Evolutionary conservation across 2,797 vertebrate genomes (phyloP), one percentile per base, ranked within the genome.

Genomic region (Microtus agrestis): DNA sequence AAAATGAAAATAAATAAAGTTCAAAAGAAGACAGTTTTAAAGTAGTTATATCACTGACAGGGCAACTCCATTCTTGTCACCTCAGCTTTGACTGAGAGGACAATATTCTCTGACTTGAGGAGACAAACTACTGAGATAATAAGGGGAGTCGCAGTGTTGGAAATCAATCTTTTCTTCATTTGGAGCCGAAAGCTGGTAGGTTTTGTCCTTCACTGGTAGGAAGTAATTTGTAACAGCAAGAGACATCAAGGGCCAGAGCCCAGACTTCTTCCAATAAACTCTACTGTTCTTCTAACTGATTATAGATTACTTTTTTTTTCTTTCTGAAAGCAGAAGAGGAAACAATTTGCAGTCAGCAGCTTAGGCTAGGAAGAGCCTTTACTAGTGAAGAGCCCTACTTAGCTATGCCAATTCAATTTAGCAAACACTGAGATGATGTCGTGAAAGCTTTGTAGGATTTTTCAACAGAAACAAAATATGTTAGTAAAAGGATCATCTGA

Each of bases 361-460:
- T 82, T 63, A 40, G 17, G 91, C 34, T 63, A 87, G n/a, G 54
- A 93, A 84, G 29, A 88, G 14, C 19, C 65, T 89, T 56, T 51
- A 27, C 29, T 67, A 19, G 89, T 73, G 56, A 89, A 81, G 87
- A 78, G 43, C 37, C 56, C 65, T 93, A 97, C 86, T 96, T 93
- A 92, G 73, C 48, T 73, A 74, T 65, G 65, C 23, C 88, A 92
- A 87, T 93, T 88, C 69, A 94, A 51, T 79, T 93, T 85, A 59
- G 69, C 31, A 96, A 92, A 76, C 93, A 92, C 48, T 79, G 34
- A 94, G 29, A 56, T 4, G 25, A 43, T 63, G 69, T 51, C n/a
- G 23, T 54, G 11, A 37, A 92, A 87, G n/a, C 2, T 15, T 86
- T 79, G 29, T n/a, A 56, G 8, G 29, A 82, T 59, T 65, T 79